Evolutionary conservation across 2,797 vertebrate species (phyloP).

Genomic region (Phrynocephalus forsythii): DNA sequence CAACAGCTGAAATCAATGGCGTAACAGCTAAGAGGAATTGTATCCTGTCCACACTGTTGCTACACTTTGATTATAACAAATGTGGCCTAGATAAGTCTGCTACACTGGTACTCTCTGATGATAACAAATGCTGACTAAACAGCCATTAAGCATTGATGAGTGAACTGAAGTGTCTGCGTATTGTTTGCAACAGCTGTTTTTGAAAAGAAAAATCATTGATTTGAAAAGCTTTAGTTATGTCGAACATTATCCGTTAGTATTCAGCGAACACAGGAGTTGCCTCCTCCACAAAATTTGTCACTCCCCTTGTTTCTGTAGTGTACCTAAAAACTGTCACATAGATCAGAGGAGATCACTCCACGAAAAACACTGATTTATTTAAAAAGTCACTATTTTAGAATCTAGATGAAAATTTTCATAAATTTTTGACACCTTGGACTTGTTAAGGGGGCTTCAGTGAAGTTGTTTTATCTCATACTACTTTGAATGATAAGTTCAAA

Average conservation of each 20-base stretch:
- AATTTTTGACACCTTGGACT: constrained; percentile 39
- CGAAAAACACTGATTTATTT: constrained; percentile 31
- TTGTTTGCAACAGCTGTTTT: constrained; percentile 26
- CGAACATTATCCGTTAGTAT: constrained; percentile 1
- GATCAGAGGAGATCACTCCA: constrained; percentile 26
- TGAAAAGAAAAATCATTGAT: not conserved
- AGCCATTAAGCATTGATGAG: constrained; percentile 12
- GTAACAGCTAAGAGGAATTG: not conserved
- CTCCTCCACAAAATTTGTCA: not conserved
- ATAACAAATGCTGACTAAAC: not conserved
- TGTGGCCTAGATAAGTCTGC: not conserved
- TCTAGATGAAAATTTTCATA: constrained; percentile 40
- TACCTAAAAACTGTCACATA: constrained; percentile 15
- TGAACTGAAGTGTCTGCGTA: not conserved
- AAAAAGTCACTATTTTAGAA: constrained; percentile 46
- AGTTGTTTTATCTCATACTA: constrained; percentile 19
- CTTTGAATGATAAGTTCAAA: constrained; percentile 37
- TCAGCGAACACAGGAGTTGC: not conserved
- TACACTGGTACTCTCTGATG: not conserved
- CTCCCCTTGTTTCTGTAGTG: not conserved
- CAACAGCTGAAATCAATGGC: constrained; percentile 19
- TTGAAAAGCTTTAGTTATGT: constrained; percentile 8
- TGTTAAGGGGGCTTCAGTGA: constrained; percentile 51
- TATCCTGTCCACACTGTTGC: not conserved
- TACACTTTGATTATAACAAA: not conserved